Evolutionary conservation across 2,888 invertebrate genomes (phyloP).

Genomic region (Synergus umbraculus): DNA sequence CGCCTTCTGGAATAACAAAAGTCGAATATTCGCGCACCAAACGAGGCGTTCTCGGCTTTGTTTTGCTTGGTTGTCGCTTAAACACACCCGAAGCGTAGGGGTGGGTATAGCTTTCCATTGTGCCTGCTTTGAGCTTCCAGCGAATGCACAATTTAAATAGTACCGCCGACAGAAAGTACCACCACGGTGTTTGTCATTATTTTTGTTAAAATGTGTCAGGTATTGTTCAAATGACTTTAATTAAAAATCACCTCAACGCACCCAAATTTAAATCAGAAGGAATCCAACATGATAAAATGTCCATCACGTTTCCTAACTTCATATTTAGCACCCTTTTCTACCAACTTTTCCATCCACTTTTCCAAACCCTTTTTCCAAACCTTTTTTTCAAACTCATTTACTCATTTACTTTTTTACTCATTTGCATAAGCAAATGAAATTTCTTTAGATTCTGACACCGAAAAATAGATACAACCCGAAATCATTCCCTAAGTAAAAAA

Average conservation of each 20-base stretch:
- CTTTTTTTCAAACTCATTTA: no score
- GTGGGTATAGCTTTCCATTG: constrained; percentile 58
- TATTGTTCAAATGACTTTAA: constrained; percentile 17
- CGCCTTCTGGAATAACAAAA: constrained; percentile 47
- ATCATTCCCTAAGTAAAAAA: no score
- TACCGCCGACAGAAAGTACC: constrained; percentile 3
- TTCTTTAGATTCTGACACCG: background rate
- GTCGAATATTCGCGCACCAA: constrained; percentile 54
- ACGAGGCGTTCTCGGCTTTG: constrained; percentile 50
- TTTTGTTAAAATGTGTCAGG: constrained; percentile 26
- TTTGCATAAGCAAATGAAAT: background rate
- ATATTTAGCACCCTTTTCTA: no score
- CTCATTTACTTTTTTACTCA: no score
- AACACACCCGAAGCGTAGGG: constrained; percentile 52
- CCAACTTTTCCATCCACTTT: no score
- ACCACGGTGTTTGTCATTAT: constrained; percentile 17
- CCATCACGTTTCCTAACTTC: background rate
- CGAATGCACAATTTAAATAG: constrained; percentile 60
- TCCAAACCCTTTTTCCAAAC: no score
- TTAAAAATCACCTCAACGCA: background rate
- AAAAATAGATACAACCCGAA: background rate
- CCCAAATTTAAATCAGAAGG: background rate
- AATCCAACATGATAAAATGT: background rate
- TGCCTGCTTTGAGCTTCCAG: constrained; percentile 59
- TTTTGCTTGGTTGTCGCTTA: constrained; percentile 53